Evolutionary conservation across 2,888 invertebrate species (phyloP), one percentile per base, ranked within the genome.

Genomic region (Melangyna quadrimaculata): DNA sequence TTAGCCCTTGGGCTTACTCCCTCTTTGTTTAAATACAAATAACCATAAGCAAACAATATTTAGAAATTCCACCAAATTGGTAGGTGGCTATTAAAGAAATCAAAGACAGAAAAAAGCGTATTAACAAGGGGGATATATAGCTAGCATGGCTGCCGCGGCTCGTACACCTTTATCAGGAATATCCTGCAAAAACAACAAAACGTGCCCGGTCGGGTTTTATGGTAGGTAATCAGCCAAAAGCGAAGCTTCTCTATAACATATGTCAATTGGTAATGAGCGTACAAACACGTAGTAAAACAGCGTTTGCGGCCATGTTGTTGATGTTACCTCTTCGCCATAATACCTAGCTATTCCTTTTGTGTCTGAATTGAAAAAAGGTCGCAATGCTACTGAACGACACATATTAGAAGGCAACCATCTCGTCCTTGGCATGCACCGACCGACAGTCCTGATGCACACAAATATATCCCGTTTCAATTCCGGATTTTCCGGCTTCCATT

Each of bases 361-460:
- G 72, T 80, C 55, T 80, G 40, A 40, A 75, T 67, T 51, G 43
- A 35, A 59, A 78, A 72, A 72, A 82, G 72, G 67, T 69, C 78
- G 67, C 61, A 45, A 17, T 73, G 43, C 53, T 82, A 82, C 82
- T 82, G 61, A 78, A 78, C 27, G 53, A n/a, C n/a, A n/a, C n/a
- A 72, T 12, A 43, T 32, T 61, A 63, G 35, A 22, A 22, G 14
- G 24, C 32, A 43, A 53, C 51, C 53, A 19, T 40, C 10, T 67
- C 43, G 67, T 78, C 72, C 78, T 72, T 72, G 78, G 35, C 14
- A 24, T 61, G 59, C 63, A 61, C 27, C 12, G 24, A 61, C 67
- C 53, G 53, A 61, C 72, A 43, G 37, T 61, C 9, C 37, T 19
- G 19, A 7, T 65, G 27, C 29, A 45, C 57, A 32, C 22, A 61